Evolutionary conservation across 2,888 invertebrate species (phyloP).

Genomic region (Automeris io): DNA sequence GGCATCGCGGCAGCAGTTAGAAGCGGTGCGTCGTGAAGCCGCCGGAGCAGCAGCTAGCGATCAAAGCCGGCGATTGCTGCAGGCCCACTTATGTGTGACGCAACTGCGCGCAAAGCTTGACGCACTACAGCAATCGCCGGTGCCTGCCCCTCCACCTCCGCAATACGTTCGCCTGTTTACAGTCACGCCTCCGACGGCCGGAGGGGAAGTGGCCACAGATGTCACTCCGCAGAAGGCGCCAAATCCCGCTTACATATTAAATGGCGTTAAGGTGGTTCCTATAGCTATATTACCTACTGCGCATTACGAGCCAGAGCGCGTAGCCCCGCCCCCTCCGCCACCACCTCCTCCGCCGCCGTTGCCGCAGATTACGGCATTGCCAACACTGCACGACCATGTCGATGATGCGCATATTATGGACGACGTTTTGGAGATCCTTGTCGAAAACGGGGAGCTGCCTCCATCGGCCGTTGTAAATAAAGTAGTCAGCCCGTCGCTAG

Average conservation of each 20-base stretch:
- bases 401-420: conserved; percentile 87
- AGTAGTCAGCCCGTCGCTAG: conserved; percentile 66
- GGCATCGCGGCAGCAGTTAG: conserved; percentile 85
- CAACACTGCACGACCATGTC: conserved; percentile 38
- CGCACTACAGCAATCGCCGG: conserved; percentile 72
- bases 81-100: conserved; percentile 77
- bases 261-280: conserved; percentile 76
- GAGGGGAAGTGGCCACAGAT: conserved; percentile 34
- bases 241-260: conserved; percentile 79
- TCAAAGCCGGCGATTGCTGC: conserved; percentile 72
- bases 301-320: conserved; percentile 57
- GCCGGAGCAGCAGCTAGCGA: conserved; percentile 68
- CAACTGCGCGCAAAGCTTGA: conserved; percentile 80
- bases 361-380: conserved; percentile 27
- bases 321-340: conserved; percentile 44
- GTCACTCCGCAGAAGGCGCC: conserved; percentile 32
- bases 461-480: conserved; percentile 87
- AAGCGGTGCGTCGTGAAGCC: conserved; percentile 80
- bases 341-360: conserved; percentile 49
- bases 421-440: conserved; percentile 95
- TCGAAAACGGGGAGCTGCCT: conserved; percentile 94
- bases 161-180: conserved; percentile 52
- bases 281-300: conserved; percentile 66
- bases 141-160: conserved; percentile 50
- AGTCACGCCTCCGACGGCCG: conserved; percentile 61